These are phyloP conservation scores for Meloidogyne hapla DNA, from an alignment of 1,140 invertebrate genomes.

Conservation along the genomic window DNA sequence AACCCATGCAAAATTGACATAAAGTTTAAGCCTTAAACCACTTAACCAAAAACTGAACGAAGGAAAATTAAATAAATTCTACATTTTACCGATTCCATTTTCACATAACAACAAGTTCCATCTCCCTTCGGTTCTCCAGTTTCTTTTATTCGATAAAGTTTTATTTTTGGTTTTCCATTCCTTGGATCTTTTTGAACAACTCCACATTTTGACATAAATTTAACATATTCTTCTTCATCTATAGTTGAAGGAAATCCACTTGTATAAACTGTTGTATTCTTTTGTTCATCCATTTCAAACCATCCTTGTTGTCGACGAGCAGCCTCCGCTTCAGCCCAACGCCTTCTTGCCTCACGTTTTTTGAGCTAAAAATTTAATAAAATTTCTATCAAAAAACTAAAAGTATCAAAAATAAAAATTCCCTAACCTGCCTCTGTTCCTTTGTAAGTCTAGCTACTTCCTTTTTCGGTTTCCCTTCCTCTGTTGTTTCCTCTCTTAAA, in stretches of 20 bases:
- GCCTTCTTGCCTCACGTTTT: slow-evolving; percentile 21
- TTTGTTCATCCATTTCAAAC: slow-evolving; percentile 88
- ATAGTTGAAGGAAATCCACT: slow-evolving; percentile 84
- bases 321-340: slow-evolving; percentile 8
- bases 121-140: slow-evolving; percentile 87
- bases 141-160: slow-evolving; percentile 81
- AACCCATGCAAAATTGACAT: too few species aligned
- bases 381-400: not conserved
- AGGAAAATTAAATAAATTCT: not conserved
- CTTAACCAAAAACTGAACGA: too few species aligned
- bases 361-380: not conserved
- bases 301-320: slow-evolving; percentile 69
- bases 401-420: slow-evolving; percentile 38
- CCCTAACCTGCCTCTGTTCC: slow-evolving; percentile 53
- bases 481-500: slow-evolving; percentile 18
- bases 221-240: slow-evolving; percentile 74
- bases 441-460: slow-evolving; percentile 65
- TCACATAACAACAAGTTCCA: slow-evolving; percentile 93
- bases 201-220: slow-evolving; percentile 52
- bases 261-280: slow-evolving; percentile 96
- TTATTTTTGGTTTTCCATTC: slow-evolving; percentile 83
- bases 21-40: too few species aligned
- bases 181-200: slow-evolving; percentile 66
- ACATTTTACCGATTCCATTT: slow-evolving; percentile 70
- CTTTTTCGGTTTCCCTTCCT: slow-evolving; percentile 50